A percentile compares a stretch with the other conserved stretches of the same genome.
phyloP scores from a whole-genome alignment of 2,888 invertebrate species.

The Nomada goodeniana region DNA sequence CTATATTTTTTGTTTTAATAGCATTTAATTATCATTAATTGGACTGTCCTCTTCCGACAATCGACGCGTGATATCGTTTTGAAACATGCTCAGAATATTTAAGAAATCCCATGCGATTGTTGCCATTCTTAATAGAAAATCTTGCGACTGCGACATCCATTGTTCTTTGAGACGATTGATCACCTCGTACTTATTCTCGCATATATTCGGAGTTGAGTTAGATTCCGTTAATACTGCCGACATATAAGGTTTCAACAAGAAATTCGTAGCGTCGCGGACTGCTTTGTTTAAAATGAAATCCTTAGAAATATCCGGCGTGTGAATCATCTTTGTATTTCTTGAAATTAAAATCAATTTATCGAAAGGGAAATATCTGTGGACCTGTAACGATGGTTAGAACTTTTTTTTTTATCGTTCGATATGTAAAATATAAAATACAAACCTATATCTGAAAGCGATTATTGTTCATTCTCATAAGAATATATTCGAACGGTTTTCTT shows the following conservation, averaged over 20 bases:
- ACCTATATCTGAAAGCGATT: conserved; percentile 29
- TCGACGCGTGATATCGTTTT: conserved; percentile 9
- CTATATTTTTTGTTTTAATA: neutral
- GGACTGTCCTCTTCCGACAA: neutral
- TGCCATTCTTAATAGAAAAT: conserved; percentile 68
- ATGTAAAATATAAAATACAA: neutral
- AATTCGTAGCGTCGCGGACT: conserved; percentile 61
- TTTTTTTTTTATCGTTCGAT: neutral
- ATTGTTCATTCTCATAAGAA: conserved; percentile 63
- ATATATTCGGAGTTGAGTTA: conserved; percentile 11
- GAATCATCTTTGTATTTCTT: conserved; percentile 49
- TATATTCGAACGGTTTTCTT: conserved; percentile 65
- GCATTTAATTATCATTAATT: conserved; percentile 13
- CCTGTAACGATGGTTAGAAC: neutral
- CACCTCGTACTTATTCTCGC: conserved; percentile 9
- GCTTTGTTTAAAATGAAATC: conserved; percentile 64
- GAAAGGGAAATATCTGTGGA: neutral
- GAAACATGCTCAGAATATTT: conserved; percentile 62
- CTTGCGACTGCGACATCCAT: conserved; percentile 39
- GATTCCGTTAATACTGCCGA: conserved; percentile 2
- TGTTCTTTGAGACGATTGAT: conserved; percentile 7
- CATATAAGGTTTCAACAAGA: conserved; percentile 47
- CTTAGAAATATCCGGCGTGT: conserved; percentile 48
- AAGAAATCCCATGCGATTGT: conserved; percentile 71
- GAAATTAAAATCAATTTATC: conserved; percentile 9